Conservation (phyloP, 2,888 invertebrate species). For the Dynastes tityus region DNA sequence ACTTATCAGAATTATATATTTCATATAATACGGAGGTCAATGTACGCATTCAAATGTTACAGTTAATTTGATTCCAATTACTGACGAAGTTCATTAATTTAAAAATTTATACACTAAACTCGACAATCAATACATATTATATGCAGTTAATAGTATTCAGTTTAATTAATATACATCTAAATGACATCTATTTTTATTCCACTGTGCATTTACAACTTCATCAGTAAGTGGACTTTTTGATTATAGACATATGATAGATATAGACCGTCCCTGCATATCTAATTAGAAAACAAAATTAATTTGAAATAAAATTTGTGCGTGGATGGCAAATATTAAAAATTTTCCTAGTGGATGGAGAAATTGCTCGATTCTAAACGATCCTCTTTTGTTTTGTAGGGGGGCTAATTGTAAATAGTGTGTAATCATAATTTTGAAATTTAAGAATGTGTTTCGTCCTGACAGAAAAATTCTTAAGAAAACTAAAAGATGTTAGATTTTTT, state of each 20-base stretch:
- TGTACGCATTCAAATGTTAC: conserved; percentile 36
- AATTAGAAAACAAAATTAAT: conserved; percentile 35
- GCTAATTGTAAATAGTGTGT: conserved; percentile 52
- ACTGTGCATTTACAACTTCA: conserved; percentile 28
- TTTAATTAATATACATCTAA: conserved; percentile 8
- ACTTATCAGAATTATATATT: conserved; percentile 38
- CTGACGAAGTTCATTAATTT: conserved; percentile 19
- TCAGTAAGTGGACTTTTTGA: conserved; percentile 29
- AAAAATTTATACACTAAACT: conserved; percentile 17
- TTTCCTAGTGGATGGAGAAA: conserved; percentile 56
- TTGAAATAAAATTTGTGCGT: conserved; percentile 53
- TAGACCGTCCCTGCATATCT: conserved; percentile 46
- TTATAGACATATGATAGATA: conserved; percentile 38
- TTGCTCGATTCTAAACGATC: conserved; percentile 51
- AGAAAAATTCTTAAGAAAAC: conserved; percentile 40
- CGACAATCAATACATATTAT: conserved; percentile 2
- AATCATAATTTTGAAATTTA: conserved; percentile 46
- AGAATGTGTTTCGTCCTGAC: conserved; percentile 41
- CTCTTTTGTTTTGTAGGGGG: conserved; percentile 57
- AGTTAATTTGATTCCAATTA: conserved; percentile 32
- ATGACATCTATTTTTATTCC: conserved; percentile 22
- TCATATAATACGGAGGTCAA: conserved; percentile 39
- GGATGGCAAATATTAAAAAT: conserved; percentile 56
- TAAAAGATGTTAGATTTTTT: conserved; percentile 63
- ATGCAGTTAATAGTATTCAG: conserved; percentile 25